Evolutionary conservation across 2,113 vertebrate species (phyloP), one percentile per base, ranked within the genome.

Genomic region (Leptocoma aspasia): DNA sequence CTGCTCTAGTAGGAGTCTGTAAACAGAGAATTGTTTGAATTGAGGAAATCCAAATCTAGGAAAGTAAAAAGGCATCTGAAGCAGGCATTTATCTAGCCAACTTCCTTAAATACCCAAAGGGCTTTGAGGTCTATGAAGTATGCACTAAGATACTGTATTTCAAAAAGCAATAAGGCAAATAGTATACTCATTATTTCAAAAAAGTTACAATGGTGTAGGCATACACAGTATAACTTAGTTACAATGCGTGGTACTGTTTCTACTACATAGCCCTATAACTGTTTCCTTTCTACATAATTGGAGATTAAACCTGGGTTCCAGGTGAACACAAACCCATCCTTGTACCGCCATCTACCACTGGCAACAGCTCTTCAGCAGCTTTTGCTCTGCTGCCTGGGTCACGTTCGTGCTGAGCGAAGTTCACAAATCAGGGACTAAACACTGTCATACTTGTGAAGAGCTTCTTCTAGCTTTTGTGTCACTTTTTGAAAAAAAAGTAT

Each of bases 401-500:
- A 94, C 1, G 1, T 71, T 79, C 35, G 30, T 92, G 44, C 63
- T 64, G 81, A 95, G 88, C 56, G 39, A 92, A 83, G 93, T 81
- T 52, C 69, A 52, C 59, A 77, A 85, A 88, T n/a, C 92, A 92
- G 88, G 82, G 93, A 92, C 95, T 99, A 99, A 83, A 98, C 98
- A 23, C 97, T 98, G 97, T 99, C 99, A 23, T 99, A 99, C 90
- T 99, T 99, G 94, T 99, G 98, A 97, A 99, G 98, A 64, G 99
- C 98, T 94, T 99, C 99, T 96, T 99, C 99, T 72, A 99, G 98
- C 94, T 99, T 99, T 96, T 98, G 98, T 13, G 99, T 99, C 97
- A 99, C 98, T 97, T 99, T 99, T 94, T 99, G 99, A 96, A 99
- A 99, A 98, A 99, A 99, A 79, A 98, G 94, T 94, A 99, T 99